A percentile compares a stretch with the other conserved stretches of the same genome.
phyloP scores from a whole-genome alignment of 1,140 invertebrate genomes.

The Pentalonia nigronervosa region DNA sequence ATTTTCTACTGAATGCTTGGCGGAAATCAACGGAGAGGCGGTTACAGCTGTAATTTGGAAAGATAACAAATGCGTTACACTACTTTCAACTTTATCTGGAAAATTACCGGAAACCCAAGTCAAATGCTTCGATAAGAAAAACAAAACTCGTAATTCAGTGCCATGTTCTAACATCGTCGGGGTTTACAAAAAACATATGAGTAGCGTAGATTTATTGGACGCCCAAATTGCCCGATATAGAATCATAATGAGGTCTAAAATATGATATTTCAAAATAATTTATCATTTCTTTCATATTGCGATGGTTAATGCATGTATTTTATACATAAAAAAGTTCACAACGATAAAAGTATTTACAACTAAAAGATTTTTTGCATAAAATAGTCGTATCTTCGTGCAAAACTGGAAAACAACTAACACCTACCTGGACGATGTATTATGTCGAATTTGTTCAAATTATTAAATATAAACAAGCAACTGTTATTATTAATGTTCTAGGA shows the following conservation, averaged over 20 bases:
- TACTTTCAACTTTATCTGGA: slow-evolving; percentile 34
- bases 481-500: neutral
- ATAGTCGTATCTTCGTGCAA: neutral
- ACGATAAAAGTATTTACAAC: neutral
- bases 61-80: slow-evolving; percentile 28
- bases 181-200: slow-evolving; percentile 34
- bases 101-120: slow-evolving; percentile 13
- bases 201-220: slow-evolving; percentile 36
- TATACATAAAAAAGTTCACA: neutral
- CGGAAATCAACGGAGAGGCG: too few species aligned
- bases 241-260: slow-evolving; percentile 29
- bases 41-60: slow-evolving; percentile 7
- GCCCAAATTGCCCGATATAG: neutral
- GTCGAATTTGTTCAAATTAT: neutral
- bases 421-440: neutral
- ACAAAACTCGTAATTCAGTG: neutral
- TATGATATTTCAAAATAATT: slow-evolving; percentile 18
- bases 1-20: neutral
- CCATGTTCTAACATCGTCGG: neutral
- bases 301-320: neutral
- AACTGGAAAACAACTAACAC: neutral
- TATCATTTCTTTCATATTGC: neutral
- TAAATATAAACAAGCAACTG: neutral
- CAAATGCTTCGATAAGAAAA: slow-evolving; percentile 31
- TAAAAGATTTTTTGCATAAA: neutral